phyloP scores from a whole-genome alignment of 2,797 vertebrate genomes.

The Danio tinwini region DNA sequence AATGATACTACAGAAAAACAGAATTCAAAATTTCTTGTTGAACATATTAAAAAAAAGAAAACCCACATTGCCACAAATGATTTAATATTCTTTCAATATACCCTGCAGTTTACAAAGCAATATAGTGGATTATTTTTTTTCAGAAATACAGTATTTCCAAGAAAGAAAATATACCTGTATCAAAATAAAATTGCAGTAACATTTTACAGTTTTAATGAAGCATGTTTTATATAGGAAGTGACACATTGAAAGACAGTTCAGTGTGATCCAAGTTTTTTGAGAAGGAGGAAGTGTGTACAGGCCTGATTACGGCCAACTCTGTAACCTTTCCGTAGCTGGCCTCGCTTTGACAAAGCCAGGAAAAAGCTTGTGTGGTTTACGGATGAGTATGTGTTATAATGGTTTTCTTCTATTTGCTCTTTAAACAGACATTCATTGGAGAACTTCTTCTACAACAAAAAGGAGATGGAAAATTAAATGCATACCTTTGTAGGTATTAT shows the following conservation, averaged over 20 bases:
- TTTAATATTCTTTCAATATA: too few relatives aligned
- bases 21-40: too few relatives aligned
- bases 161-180: too few relatives aligned
- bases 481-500: neutral
- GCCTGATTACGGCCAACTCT: conserved; percentile 62
- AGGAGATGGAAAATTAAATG: conserved; percentile 11
- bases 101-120: too few relatives aligned
- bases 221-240: neutral
- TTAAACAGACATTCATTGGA: conserved; percentile 73
- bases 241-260: conserved; percentile 36
- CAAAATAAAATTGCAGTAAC: neutral
- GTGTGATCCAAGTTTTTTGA: conserved; percentile 22
- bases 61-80: too few relatives aligned
- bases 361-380: conserved; percentile 64
- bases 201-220: neutral
- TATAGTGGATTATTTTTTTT: too few relatives aligned
- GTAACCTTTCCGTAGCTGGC: conserved; percentile 67
- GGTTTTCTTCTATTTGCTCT: conserved; percentile 76
- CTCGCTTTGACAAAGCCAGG: conserved; percentile 73
- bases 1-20: too few relatives aligned
- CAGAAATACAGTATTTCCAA: too few relatives aligned
- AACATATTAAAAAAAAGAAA: too few relatives aligned
- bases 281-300: conserved; percentile 76
- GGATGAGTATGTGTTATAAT: conserved; percentile 78
- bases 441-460: conserved; percentile 67